Base-by-base conservation (phyloP, 2,113 vertebrate species). In the Alethe castanea region DNA sequence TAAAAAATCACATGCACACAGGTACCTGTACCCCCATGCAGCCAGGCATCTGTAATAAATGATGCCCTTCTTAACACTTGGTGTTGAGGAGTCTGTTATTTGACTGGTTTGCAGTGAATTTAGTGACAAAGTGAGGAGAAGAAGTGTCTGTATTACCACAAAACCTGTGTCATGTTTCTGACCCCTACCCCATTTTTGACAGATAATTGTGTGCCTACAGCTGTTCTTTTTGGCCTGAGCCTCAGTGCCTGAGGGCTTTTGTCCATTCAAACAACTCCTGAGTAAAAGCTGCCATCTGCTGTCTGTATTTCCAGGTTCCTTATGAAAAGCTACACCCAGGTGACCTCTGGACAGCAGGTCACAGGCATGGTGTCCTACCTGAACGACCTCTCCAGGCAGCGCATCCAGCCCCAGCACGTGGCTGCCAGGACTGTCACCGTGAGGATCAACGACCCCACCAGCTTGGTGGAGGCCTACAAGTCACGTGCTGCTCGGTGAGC, bases 291-390 rank as follows among this genome's bases (percentile, higher is more conserved):
- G 81, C 69, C 33, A 3, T 40, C 29, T 85, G 28, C 81, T 40
- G 73, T 88, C 35, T 77, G 79, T 77, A 0, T 69, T 91, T 92
- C 14, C 95, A 99, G 99, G 88, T 99, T 98, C 97, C 97, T 99
- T 92, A 95, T 99, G 92, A 99, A 99, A 97, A 99, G 98, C 95
- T 99, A 99, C 85, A 97, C 96, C 24, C 99, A 99, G 80, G 99
- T 98, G 20, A 96, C 94, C 44, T 98, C 98, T 12, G 99, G 99
- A 31, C 98, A 99, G 92, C 89, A 96, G 93, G 98, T 99, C 35
- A 97, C 97, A 12, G 99, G 99, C 81, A 98, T 97, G 54, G 98
- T 99, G 81, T 99, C 99, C 23, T 99, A 99, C 97, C 97, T 99
- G 81, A 99, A 99, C 1, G 98, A 99, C 53, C 88, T 98, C 44